Evolutionary conservation across 2,888 invertebrate genomes (phyloP), one percentile per base, ranked within the genome.

Genomic region (Hypena proboscidalis): DNA sequence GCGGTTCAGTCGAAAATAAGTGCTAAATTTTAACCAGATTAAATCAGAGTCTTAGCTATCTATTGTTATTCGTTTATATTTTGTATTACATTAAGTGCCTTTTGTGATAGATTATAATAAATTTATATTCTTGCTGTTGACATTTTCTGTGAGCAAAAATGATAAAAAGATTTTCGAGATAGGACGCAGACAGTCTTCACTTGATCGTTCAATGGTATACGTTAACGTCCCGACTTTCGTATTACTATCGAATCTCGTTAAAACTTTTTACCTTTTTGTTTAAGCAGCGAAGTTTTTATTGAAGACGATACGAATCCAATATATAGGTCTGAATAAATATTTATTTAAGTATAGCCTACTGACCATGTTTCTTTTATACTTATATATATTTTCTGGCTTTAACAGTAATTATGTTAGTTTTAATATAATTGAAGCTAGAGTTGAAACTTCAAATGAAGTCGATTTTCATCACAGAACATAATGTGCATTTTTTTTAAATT

Each of bases 261-360:
- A 55, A 61, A 61, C 58, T 62, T 60, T 48, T 42, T 31, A 40
- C 43, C 43, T 46, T 58, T 58, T 56, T 58, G 51, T 52, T 46
- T 49, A 43, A 44, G 43, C 40, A 27, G 29, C 39, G 19, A 54
- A 51, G 41, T 58, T 61, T 61, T 55, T 60, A 58, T 61, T 41
- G 45, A 20, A 22, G 10, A 9, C 42, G 30, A 32, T 29, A 38
- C 48, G 51, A 55, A 46, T 30, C 19, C 39, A 25, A 10, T 46
- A 46, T n/a, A 10, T 32, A 20, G 20, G 30, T 31, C 22, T 36
- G 7, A 14, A 36, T 48, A 39, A 26, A 39, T 54, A 42, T 46
- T 29, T 33, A 42, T 36, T 42, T 8, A 3, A 8, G 11, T 29
- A 37, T 29, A 3, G 15, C 6, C 13, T 17, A 3, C 4, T 29